phyloP scores from a whole-genome alignment of 1,140 invertebrate species.

The Rhopalosiphum maidis region DNA sequence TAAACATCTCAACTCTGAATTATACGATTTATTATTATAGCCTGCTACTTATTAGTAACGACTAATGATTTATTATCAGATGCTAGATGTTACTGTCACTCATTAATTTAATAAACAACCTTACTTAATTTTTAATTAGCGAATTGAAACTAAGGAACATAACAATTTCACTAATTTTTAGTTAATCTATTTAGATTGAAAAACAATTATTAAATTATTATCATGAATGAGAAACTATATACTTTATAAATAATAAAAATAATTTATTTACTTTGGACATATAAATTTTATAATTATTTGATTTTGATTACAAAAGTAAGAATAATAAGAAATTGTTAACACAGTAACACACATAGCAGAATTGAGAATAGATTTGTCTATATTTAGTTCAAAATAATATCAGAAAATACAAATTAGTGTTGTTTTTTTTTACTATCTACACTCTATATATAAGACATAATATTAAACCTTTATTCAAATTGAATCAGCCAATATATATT shows the following conservation, averaged over 20 bases:
- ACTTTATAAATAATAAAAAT: not conserved
- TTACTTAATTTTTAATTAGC: not conserved
- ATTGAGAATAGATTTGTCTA: not conserved
- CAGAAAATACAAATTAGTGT: not conserved
- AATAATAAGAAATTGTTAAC: not conserved
- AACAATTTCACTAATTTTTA: not conserved
- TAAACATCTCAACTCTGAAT: not conserved
- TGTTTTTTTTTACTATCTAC: not conserved
- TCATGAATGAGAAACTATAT: not conserved
- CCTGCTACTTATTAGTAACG: not conserved
- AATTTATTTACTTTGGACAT: not conserved
- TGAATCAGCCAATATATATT: not conserved
- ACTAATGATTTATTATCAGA: slow-evolving; percentile 1
- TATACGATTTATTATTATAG: slow-evolving; percentile 13
- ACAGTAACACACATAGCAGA: not conserved
- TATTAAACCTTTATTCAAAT: not conserved
- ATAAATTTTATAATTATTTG: not conserved
- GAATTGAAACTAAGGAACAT: not conserved
- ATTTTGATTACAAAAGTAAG: not conserved
- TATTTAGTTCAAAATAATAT: not conserved
- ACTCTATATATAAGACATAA: not conserved
- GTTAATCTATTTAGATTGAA: not conserved
- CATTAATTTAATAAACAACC: not conserved
- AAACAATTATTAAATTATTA: slow-evolving; percentile 20
- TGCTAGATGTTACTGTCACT: not conserved